phyloP scores from a whole-genome alignment of 35 echinoderm and acorn worm genomes.

The Heliocidaris erythrogramma region DNA sequence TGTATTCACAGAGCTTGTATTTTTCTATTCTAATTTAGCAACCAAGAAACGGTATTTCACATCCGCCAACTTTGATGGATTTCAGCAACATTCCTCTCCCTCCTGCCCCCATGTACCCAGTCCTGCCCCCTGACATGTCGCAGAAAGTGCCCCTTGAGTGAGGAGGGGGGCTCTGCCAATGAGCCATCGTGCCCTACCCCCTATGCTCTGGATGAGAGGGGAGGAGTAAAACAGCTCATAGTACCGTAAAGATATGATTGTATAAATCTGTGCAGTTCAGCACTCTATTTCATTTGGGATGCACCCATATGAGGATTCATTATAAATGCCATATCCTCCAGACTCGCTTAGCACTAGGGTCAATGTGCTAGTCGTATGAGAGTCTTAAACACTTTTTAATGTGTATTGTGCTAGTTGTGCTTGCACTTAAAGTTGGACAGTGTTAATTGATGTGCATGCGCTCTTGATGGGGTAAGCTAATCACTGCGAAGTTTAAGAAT shows the following conservation, averaged over 20 bases:
- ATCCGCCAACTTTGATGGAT: conserved; percentile 11
- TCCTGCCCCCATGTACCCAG: conserved; percentile 31
- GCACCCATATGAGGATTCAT: neutral
- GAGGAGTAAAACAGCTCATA: neutral
- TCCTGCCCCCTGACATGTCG: neutral
- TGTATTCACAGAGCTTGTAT: neutral
- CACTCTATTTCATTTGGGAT: neutral
- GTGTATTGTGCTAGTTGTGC: neutral
- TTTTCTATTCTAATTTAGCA: neutral
- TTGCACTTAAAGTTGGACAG: neutral
- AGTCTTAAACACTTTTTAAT: neutral
- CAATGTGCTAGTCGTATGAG: neutral
- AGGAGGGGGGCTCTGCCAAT: neutral
- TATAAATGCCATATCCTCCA: neutral
- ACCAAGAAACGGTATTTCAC: neutral
- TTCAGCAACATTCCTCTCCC: conserved; percentile 46
- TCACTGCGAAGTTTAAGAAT: neutral
- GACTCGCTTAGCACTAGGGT: neutral
- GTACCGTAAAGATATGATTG: neutral
- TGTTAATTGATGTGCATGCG: neutral
- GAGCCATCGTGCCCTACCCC: neutral
- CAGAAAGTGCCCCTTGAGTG: conserved; percentile 46
- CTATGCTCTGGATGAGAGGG: neutral
- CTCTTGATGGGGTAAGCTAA: neutral
- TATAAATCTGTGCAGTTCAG: neutral